Evolutionary conservation across 2,888 invertebrate species (phyloP).

Genomic region (Apodemia hepburni): DNA sequence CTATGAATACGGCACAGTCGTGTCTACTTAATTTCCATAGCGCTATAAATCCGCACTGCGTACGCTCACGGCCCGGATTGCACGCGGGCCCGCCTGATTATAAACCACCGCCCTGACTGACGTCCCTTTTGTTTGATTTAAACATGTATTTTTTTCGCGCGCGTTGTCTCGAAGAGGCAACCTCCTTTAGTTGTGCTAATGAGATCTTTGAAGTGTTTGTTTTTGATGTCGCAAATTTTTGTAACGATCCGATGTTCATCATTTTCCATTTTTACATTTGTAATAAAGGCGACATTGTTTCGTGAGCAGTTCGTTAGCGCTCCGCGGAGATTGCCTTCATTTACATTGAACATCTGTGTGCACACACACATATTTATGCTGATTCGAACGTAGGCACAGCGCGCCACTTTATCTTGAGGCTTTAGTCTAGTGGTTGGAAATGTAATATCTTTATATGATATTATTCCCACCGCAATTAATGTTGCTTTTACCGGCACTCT

Average conservation of each 20-base stretch:
- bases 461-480: slow-evolving; percentile 6
- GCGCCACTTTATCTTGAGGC: neutral
- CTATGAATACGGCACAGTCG: neutral
- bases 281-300: neutral
- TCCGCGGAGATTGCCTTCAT: neutral
- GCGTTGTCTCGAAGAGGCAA: neutral
- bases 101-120: neutral
- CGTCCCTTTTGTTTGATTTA: slow-evolving; percentile 7
- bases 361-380: neutral
- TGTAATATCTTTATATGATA: neutral
- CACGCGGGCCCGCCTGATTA: neutral
- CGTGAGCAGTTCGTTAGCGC: slow-evolving; percentile 8
- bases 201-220: neutral
- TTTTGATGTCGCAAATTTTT: slow-evolving; percentile 2
- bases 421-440: neutral
- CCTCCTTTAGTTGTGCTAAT: slow-evolving; percentile 1
- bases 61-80: neutral
- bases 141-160: slow-evolving; percentile 5
- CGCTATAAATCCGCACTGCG: neutral
- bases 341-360: neutral
- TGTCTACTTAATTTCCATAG: neutral
- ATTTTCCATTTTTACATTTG: slow-evolving; percentile 12
- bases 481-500: neutral
- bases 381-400: slow-evolving; percentile 6
- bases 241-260: slow-evolving; percentile 2